phyloP scores from a whole-genome alignment of 2,888 invertebrate species.

The Lepidonotus clava region DNA sequence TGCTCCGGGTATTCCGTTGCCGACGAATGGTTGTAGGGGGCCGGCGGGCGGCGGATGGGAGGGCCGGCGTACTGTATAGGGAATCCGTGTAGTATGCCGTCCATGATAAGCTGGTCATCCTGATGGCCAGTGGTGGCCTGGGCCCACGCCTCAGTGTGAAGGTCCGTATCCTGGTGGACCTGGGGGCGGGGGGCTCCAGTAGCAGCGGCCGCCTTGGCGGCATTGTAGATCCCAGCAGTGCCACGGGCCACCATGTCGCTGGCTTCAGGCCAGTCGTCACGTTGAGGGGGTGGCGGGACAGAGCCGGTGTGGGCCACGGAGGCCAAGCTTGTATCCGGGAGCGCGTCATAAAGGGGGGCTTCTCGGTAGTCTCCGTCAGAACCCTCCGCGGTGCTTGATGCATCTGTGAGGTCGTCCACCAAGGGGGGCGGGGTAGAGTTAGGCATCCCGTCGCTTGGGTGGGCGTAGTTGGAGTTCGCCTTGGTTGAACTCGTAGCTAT shows the following conservation, averaged over 20 bases:
- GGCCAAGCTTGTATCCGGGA: neutral
- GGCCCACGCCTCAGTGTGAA: neutral
- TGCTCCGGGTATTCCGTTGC: neutral
- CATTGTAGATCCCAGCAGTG: neutral
- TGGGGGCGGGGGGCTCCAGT: neutral
- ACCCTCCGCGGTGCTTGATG: no score
- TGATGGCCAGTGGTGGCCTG: neutral
- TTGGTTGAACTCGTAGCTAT: no score
- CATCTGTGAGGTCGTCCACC: no score
- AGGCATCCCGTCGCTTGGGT: no score
- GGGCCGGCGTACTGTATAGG: neutral
- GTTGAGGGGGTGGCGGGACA: neutral
- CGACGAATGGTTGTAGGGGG: neutral
- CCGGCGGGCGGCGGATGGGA: neutral
- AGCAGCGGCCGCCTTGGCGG: neutral
- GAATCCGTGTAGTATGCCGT: neutral
- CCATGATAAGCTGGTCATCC: neutral
- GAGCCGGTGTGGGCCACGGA: neutral
- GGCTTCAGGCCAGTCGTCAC: neutral
- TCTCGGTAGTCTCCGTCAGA: no score
- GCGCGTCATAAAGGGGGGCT: neutral
- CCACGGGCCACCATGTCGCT: neutral
- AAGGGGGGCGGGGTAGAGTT: no score
- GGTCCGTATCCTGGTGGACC: neutral
- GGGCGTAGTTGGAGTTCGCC: no score